Evolutionary conservation across 2,113 vertebrate genomes (phyloP).

Genomic region (Dipodomys spectabilis): DNA sequence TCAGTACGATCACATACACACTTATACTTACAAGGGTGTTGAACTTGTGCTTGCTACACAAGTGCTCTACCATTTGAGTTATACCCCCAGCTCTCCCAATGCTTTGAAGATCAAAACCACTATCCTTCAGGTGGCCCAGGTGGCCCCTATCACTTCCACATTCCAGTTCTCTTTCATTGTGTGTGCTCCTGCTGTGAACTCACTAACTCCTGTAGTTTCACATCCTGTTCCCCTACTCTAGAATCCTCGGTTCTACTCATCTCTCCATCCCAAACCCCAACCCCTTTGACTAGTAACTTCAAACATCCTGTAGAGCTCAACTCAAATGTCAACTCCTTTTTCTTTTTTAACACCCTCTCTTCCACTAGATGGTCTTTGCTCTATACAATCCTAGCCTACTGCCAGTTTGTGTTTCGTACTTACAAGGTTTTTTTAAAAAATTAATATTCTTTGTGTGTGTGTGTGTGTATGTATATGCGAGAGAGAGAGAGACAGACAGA

Average conservation of each 20-base stretch:
- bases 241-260: neutral
- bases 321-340: neutral
- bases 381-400: neutral
- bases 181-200: neutral
- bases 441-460: too few relatives aligned
- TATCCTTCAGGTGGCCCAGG: neutral
- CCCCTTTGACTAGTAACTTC: neutral
- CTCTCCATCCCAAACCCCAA: neutral
- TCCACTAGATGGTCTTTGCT: neutral
- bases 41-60: too few relatives aligned
- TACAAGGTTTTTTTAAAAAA: neutral
- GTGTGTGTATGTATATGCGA: too few relatives aligned
- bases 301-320: neutral
- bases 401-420: neutral
- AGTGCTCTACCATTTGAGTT: too few relatives aligned
- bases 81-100: too few relatives aligned
- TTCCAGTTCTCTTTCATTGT: neutral
- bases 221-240: neutral
- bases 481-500: too few relatives aligned
- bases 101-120: constrained; percentile 17
- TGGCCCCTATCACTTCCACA: neutral
- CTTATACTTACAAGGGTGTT: too few relatives aligned
- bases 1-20: neutral
- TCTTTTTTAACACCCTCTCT: neutral
- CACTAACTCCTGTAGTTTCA: neutral